phyloP scores from a whole-genome alignment of 2,888 invertebrate species.

The Aethes cnicana region DNA sequence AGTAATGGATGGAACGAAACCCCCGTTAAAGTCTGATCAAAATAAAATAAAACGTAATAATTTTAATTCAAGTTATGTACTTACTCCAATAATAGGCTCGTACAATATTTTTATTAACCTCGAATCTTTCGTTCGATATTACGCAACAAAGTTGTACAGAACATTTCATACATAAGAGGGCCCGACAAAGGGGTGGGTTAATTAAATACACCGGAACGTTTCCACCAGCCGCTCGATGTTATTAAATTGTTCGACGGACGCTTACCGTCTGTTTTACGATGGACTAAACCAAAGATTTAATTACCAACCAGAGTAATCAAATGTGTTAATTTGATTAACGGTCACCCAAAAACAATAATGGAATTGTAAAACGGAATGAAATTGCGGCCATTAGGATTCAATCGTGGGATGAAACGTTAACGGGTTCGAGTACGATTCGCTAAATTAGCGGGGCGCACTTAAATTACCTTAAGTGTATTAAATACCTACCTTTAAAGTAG shows the following conservation, averaged over 20 bases:
- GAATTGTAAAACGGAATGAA: slow-evolving; percentile 17
- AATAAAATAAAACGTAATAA: too few species aligned
- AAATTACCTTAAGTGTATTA: too few species aligned
- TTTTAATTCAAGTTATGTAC: too few species aligned
- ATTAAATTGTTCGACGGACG: slow-evolving; percentile 76
- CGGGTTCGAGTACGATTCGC: too few species aligned
- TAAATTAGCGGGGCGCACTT: too few species aligned
- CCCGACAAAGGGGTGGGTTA: slow-evolving; percentile 67
- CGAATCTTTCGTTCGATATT: slow-evolving; percentile 58
- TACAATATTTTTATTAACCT: slow-evolving; percentile 1
- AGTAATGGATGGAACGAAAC: too few species aligned
- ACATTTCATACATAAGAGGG: slow-evolving; percentile 46
- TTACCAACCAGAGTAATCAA: slow-evolving; percentile 40
- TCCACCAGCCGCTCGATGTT: slow-evolving; percentile 73
- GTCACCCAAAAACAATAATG: slow-evolving; percentile 28
- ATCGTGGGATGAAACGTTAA: slow-evolving; percentile 1
- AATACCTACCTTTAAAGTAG: too few species aligned
- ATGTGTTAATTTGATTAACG: slow-evolving; percentile 42
- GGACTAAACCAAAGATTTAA: slow-evolving; percentile 64
- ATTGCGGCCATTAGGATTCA: slow-evolving; percentile 12
- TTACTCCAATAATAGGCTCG: neutral
- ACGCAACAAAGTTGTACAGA: slow-evolving; percentile 54
- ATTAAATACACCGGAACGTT: slow-evolving; percentile 73
- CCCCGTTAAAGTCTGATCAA: neutral
- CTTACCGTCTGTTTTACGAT: slow-evolving; percentile 68